Evolutionary conservation across 1,140 invertebrate species (phyloP).

Genomic region (Drosophila miranda): DNA sequence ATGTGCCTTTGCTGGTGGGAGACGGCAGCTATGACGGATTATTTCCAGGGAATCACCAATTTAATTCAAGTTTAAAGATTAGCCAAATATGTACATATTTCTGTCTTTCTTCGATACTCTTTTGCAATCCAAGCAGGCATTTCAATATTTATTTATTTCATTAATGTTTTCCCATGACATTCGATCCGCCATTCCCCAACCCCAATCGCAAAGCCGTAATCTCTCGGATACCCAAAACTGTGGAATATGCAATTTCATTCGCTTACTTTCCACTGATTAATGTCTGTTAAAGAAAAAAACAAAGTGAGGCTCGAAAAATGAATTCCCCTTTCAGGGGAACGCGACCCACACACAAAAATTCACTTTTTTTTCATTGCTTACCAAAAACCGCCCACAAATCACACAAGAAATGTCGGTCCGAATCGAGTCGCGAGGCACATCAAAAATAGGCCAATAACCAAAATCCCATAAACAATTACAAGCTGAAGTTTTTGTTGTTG

Average conservation of each 20-base stretch:
- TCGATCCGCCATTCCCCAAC: slow-evolving; percentile 1
- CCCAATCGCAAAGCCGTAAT: slow-evolving; percentile 6
- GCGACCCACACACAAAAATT: slow-evolving; percentile 30
- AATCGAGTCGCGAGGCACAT: slow-evolving; percentile 13
- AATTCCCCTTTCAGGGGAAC: slow-evolving; percentile 19
- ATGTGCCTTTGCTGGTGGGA: neutral
- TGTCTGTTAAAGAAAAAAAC: slow-evolving; percentile 27
- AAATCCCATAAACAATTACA: slow-evolving; percentile 61
- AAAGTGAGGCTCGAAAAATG: slow-evolving; percentile 21
- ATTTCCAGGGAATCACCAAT: slow-evolving; percentile 2
- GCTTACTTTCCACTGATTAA: slow-evolving; percentile 44
- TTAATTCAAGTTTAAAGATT: neutral
- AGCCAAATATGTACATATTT: too few relatives aligned
- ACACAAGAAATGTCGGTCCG: slow-evolving; percentile 18
- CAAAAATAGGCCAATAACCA: slow-evolving; percentile 72
- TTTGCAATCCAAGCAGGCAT: neutral
- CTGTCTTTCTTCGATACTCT: too few relatives aligned
- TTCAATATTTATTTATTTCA: neutral
- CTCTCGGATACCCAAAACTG: neutral
- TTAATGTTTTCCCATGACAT: slow-evolving; percentile 5
- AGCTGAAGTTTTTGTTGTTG: slow-evolving; percentile 16
- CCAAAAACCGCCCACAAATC: slow-evolving; percentile 53
- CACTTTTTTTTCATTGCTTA: slow-evolving; percentile 38
- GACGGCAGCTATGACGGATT: slow-evolving; percentile 6
- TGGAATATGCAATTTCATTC: slow-evolving; percentile 35